Base-by-base conservation (phyloP, 2,113 vertebrate genomes). In the Hypomesus transpacificus region DNA sequence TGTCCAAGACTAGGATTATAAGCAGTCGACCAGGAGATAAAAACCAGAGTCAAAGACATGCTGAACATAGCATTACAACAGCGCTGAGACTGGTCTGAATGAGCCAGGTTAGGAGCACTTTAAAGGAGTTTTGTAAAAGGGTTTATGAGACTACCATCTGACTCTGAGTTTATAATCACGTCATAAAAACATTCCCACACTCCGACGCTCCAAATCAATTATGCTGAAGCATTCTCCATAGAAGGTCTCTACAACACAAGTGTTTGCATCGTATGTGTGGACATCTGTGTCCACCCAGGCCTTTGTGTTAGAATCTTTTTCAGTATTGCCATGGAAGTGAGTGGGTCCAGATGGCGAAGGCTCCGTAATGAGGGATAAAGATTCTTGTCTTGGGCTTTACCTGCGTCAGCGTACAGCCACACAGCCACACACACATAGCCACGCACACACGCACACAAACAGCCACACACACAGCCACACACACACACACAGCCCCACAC, bases 291-390 rank as follows among this genome's bases (percentile, higher is more conserved):
- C 14, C n/a, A 46, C 4, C 20, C 20, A 21, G 57, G 9, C 57
- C 21, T 13, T 59, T 18, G 11, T 7, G 18, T 59, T 5, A 22
- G 9, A 21, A 21, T n/a, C 2, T n/a, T 17, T 65, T 20, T 65
- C 68, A 13, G 39, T 73, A 66, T 76, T 65, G 70, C 69, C 76
- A 75, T 77, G 66, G 66, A 81, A 62, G 76, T 69, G 53, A 54
- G 31, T 34, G 31, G 59, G 62, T 76, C 50, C 70, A 78, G 76
- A 80, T 83, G 70, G 73, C 74, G 71, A 14, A 67, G 62, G 57
- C 68, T 77, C 74, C 53, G 67, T 54, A 61, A 57, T 64, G 63
- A 63, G 69, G 66, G 50, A 70, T 75, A 58, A 76, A 81, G 64
- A 24, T 53, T 63, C 28, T 34, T 26, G 67, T n/a, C 13, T 59